A percentile compares a stretch with the other conserved stretches of the same genome.
phyloP scores from a whole-genome alignment of 2,797 vertebrate species.

The Hyperoplus lanceolatus region DNA sequence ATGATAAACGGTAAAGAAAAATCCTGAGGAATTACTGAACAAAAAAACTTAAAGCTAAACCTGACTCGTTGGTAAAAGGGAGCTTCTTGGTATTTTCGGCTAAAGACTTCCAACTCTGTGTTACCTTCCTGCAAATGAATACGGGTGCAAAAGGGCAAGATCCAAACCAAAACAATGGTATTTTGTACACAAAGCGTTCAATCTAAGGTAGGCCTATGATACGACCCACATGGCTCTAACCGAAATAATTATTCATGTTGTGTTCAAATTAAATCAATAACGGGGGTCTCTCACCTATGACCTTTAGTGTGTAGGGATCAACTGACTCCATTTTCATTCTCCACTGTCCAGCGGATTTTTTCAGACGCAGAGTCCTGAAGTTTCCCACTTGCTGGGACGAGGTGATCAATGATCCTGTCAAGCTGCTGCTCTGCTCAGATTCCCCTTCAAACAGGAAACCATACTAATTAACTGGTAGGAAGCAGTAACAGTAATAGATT shows the following conservation, averaged over 20 bases:
- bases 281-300: conserved; percentile 64
- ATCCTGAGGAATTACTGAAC: background rate
- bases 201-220: background rate
- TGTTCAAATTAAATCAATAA: background rate
- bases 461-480: too few relatives aligned
- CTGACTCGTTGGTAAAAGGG: too few relatives aligned
- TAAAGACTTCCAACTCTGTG: too few relatives aligned
- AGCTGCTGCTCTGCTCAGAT: conserved; percentile 44
- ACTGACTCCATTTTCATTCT: conserved; percentile 57
- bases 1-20: background rate
- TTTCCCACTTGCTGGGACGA: conserved; percentile 63
- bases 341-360: conserved; percentile 65
- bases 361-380: conserved; percentile 60
- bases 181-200: background rate
- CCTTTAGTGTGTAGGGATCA: conserved; percentile 73
- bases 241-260: background rate
- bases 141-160: too few relatives aligned
- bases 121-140: too few relatives aligned
- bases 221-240: background rate
- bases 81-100: too few relatives aligned
- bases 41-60: too few relatives aligned
- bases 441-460: conserved; percentile 49
- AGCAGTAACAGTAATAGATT: too few relatives aligned
- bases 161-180: background rate
- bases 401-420: conserved; percentile 55